Evolutionary conservation across 2,888 invertebrate genomes (phyloP), one percentile per base, ranked within the genome.

Genomic region (Portevinia maculata): DNA sequence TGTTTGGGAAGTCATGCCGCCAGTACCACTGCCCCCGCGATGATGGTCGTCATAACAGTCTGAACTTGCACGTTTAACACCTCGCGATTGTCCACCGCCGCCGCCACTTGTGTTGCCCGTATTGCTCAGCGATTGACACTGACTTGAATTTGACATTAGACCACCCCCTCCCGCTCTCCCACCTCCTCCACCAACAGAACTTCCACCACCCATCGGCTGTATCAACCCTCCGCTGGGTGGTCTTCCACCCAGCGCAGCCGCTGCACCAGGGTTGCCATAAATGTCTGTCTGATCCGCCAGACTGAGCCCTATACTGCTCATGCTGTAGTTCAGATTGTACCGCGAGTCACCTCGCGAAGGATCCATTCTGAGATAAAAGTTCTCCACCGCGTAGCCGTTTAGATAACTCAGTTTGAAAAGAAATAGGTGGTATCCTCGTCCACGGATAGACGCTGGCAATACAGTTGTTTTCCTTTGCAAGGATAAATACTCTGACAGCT

Each of bases 321-420:
- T 94, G 88, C 94, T 94, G 92, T 96, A 96, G 90, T 95, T 94
- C 92, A 96, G 94, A 92, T 95, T 95, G 92, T 96, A 96, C 92
- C 96, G 96, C 94, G 95, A 94, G 93, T 96, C 96, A 93, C 96
- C 94, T 93, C 96, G 95, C 94, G 96, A 95, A 92, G 96, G 95
- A 94, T 96, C 96, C 96, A 96, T 96, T 89, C 88, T 90, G 13
- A 89, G 86, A 84, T 90, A 90, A 86, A 89, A 89, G 87, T 90
- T 90, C 88, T 90, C 89, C 90, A 90, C 90, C 86, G 88, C 88
- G 89, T 85, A 84, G 85, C 86, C 86, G 86, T 85, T 85, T 85
- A 78, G 64, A 44, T 79, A 84, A 84, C 84, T 84, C 85, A 83
- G 84, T 74, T 83, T 81, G 79, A 28, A 73, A 69, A 55, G 39